Base-by-base conservation (phyloP, 2,113 vertebrate species). In the Camelus dromedarius region DNA sequence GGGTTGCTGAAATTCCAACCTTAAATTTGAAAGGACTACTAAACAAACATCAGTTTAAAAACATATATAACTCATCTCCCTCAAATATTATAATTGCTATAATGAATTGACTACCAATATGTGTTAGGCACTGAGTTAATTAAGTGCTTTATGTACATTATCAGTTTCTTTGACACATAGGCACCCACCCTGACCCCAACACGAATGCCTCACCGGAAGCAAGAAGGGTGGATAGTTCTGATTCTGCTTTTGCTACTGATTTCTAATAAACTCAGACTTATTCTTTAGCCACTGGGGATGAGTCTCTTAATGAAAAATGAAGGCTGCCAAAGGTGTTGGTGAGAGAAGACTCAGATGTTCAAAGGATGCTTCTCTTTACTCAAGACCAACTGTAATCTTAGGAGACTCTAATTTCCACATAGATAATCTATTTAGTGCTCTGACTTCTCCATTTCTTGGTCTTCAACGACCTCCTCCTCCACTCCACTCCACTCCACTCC, bases 1-100 rank as follows among this genome's bases (percentile, higher is more conserved):
- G 62, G 10, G 56, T 32, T 58, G 56, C 18, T 85, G 48, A 89
- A 92, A 80, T 92, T 97, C 77, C 42, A 89, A 79, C 10, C 28
- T 80, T 52, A 76, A 87, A 79, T 8, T 42, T 86, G 42, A 86
- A 90, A 93, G 60, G 48, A 82, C 89, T 87, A 86, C 32, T 72
- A 76, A 85, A 73, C 35, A 89, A 86, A 90, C 16, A 42, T 9
- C 35, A 70, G 70, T 76, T 92, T 90, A 42, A 75, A 92, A 93
- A n/a, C 32, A 60, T 8, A 52, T 66, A 58, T 46, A 92, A 94
- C 12, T 86, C 42, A 64, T 70, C 18, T 90, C 50, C 18, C 30
- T 81, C 46, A 77, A 72, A 46, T 26, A 67, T 48, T 12, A 79
- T 83, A 52, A 77, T 13, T 42, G 52, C 11, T 62, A 60, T n/a